Evolutionary conservation across 2,888 invertebrate genomes (phyloP).

Genomic region (Himalopsyche tibetana): DNA sequence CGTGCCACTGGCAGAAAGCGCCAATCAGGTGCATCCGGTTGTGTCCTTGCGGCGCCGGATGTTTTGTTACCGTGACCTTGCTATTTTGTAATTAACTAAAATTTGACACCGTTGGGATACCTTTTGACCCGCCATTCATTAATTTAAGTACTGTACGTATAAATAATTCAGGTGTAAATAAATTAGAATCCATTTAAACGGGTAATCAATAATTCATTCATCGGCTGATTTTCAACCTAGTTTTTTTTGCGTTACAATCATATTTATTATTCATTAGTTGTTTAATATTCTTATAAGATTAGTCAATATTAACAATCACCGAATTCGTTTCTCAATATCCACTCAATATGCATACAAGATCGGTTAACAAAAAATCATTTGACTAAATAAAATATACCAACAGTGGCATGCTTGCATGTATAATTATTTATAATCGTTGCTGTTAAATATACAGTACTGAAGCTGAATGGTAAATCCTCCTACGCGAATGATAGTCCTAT

Average conservation of each 20-base stretch:
- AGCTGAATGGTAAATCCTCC: too few species aligned
- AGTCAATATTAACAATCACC: too few species aligned
- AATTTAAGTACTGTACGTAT: not conserved
- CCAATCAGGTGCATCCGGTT: constrained; percentile 31
- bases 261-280: not conserved
- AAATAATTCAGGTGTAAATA: constrained; percentile 14
- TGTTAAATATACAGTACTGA: too few species aligned
- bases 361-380: too few species aligned
- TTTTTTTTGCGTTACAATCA: not conserved
- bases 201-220: not conserved
- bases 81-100: constrained; percentile 27
- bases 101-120: not conserved
- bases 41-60: constrained; percentile 10
- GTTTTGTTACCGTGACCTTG: constrained; percentile 39
- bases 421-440: too few species aligned
- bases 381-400: too few species aligned
- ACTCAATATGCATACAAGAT: too few species aligned
- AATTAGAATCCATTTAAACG: not conserved
- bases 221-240: not conserved
- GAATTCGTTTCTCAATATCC: too few species aligned
- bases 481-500: too few species aligned
- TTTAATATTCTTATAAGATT: too few species aligned
- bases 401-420: too few species aligned
- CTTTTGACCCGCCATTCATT: not conserved
- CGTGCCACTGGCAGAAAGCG: not conserved